Evolutionary conservation across 2,113 vertebrate species (phyloP).

Genomic region (Zootoca vivipara): DNA sequence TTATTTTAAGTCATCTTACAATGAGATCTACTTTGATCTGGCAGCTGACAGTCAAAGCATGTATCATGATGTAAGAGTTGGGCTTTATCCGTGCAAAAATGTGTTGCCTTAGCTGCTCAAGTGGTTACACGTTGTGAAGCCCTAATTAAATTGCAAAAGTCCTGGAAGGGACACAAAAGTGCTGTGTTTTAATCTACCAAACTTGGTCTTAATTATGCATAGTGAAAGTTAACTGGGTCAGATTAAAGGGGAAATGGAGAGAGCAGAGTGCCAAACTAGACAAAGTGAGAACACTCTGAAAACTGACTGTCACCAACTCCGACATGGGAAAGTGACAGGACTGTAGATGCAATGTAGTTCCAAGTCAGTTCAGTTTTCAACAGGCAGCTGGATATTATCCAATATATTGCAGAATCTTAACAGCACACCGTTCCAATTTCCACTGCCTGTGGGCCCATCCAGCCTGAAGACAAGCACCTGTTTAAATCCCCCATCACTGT

Average conservation of each 20-base stretch:
- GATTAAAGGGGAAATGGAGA: not conserved
- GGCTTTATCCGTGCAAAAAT: not conserved
- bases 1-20: not conserved
- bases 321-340: not conserved
- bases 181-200: not conserved
- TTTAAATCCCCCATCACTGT: slow-evolving; percentile 23
- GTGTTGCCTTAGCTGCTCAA: not conserved
- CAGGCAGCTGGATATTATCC: not conserved
- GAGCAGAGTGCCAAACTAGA: not conserved
- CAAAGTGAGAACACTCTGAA: not conserved
- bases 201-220: not conserved
- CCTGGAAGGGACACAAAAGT: not conserved
- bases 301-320: not conserved
- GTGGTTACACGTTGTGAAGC: not conserved
- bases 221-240: not conserved
- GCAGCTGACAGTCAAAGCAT: not conserved
- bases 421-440: slow-evolving; percentile 7
- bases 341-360: not conserved
- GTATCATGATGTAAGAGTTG: not conserved
- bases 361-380: not conserved
- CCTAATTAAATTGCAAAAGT: not conserved
- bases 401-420: slow-evolving; percentile 3
- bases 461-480: slow-evolving; percentile 31
- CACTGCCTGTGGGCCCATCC: slow-evolving; percentile 13
- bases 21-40: not conserved